These are phyloP conservation scores for Phoebastria nigripes DNA, from an alignment of 2,797 vertebrate genomes.

Conservation along the genomic window DNA sequence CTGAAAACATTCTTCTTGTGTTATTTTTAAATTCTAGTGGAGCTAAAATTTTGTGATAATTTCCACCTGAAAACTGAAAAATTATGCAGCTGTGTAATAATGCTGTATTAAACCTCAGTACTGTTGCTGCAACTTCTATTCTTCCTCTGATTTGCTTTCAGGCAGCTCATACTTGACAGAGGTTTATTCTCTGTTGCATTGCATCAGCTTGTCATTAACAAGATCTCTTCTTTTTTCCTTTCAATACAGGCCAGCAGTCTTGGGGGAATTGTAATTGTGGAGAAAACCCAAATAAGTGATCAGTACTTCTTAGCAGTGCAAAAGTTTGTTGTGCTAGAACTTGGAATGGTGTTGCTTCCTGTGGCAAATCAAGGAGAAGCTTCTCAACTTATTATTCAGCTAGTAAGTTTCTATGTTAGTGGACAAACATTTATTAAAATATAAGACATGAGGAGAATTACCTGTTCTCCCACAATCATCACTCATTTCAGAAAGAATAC, in stretches of 20 bases:
- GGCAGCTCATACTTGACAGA: not conserved
- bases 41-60: not conserved
- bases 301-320: constrained; percentile 87
- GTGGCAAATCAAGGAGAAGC: constrained; percentile 83
- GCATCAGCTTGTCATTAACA: not conserved
- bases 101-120: not conserved
- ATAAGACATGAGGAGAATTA: not conserved
- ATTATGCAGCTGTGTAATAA: not conserved
- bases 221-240: not conserved
- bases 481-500: not conserved
- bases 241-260: constrained; percentile 76
- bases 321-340: constrained; percentile 87
- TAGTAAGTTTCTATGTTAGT: constrained; percentile 74
- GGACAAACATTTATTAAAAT: not conserved
- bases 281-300: constrained; percentile 82
- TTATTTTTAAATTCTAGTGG: not conserved
- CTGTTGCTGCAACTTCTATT: not conserved
- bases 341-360: constrained; percentile 87
- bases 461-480: not conserved
- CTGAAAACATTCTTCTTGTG: not conserved
- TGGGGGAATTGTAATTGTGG: constrained; percentile 82
- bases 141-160: not conserved
- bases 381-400: constrained; percentile 83
- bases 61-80: not conserved
- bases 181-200: not conserved